Evolutionary conservation across 2,113 vertebrate genomes (phyloP).

Genomic region (Uropsilus gracilis): DNA sequence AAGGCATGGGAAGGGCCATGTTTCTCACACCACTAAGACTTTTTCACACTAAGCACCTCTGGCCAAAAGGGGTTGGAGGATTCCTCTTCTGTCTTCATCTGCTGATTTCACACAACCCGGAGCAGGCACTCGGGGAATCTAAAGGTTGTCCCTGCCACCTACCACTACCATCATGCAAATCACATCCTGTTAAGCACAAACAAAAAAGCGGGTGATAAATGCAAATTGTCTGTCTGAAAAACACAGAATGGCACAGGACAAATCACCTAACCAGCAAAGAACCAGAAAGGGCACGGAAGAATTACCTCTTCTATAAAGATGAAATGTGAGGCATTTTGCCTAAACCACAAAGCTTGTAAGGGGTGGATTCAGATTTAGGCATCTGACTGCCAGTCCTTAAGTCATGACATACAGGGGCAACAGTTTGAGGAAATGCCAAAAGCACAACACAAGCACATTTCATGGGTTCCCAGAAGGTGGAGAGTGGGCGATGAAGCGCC

Average conservation of each 20-base stretch:
- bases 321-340: not conserved
- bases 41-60: not conserved
- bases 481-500: not conserved
- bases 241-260: not conserved
- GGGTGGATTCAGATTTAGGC: not conserved
- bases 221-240: not conserved
- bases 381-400: not conserved
- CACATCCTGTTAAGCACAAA: not conserved
- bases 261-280: not conserved
- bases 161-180: not conserved
- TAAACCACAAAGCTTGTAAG: not conserved
- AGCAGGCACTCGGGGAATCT: not conserved
- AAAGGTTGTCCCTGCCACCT: not conserved
- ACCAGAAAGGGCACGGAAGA: not conserved
- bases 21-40: not conserved
- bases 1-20: not conserved
- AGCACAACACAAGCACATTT: not conserved
- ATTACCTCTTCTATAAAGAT: not conserved
- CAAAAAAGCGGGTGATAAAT: not conserved
- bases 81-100: not conserved
- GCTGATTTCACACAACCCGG: not conserved
- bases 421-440: not conserved
- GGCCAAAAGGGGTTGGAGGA: not conserved
- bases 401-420: not conserved
- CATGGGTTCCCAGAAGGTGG: not conserved